Evolutionary conservation across 2,888 invertebrate genomes (phyloP).

Genomic region (Notodonta ziczac): DNA sequence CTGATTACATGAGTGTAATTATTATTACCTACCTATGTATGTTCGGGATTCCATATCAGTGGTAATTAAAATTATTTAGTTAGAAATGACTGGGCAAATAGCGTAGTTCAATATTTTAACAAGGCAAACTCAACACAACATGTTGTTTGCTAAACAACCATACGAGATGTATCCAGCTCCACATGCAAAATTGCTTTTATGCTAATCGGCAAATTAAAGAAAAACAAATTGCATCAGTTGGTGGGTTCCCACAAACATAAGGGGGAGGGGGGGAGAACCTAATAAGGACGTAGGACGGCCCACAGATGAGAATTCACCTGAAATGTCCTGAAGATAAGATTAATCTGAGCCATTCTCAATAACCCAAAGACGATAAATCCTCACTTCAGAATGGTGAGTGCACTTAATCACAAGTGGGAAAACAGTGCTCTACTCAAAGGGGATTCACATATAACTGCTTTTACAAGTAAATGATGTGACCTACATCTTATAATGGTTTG

Average conservation of each 20-base stretch:
- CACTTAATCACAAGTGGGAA: no score
- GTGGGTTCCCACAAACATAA: background rate
- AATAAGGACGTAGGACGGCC: background rate
- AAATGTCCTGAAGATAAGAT: background rate
- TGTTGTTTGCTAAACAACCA: background rate
- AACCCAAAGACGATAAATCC: no score
- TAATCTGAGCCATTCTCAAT: no score
- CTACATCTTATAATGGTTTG: no score
- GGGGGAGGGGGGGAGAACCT: no score
- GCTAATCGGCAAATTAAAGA: constrained; percentile 6
- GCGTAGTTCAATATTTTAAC: background rate
- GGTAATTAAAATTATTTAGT: background rate
- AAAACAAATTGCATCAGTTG: background rate
- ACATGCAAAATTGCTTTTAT: background rate
- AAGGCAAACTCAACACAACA: background rate
- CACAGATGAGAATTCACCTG: background rate
- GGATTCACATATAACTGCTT: no score
- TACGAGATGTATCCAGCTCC: background rate
- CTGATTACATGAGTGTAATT: background rate
- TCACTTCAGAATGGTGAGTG: no score
- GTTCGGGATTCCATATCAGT: no score
- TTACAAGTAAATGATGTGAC: no score
- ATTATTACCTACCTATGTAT: background rate
- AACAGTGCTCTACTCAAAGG: no score
- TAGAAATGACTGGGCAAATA: background rate